These are phyloP conservation scores for Lochmaea crataegi DNA, from an alignment of 2,888 invertebrate genomes.

Conservation along the genomic window DNA sequence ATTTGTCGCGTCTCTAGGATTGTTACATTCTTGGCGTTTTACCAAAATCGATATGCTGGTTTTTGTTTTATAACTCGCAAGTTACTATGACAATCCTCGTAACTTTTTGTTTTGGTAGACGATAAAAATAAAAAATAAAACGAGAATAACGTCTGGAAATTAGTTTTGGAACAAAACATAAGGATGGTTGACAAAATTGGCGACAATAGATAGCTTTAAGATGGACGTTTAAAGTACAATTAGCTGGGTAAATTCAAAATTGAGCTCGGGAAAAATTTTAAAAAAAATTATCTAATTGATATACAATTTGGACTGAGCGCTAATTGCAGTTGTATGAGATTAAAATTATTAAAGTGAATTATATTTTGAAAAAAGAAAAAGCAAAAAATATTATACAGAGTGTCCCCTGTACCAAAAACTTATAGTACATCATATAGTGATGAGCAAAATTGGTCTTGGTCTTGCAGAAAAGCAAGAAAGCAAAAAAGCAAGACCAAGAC, in stretches of 20 bases:
- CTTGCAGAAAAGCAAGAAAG: too few species aligned
- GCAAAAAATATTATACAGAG: too few species aligned
- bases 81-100: slow-evolving; percentile 22
- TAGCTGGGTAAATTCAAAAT: neutral
- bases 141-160: slow-evolving; percentile 12
- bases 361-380: too few species aligned
- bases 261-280: neutral
- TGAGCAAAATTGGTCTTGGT: too few species aligned
- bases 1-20: neutral
- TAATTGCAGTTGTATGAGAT: too few species aligned
- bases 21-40: slow-evolving; percentile 31
- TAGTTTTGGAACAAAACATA: slow-evolving; percentile 23
- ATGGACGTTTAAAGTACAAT: neutral
- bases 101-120: slow-evolving; percentile 37
- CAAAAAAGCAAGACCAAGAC: too few species aligned
- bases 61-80: slow-evolving; percentile 31
- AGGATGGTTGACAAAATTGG: slow-evolving; percentile 7
- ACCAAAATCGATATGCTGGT: slow-evolving; percentile 35
- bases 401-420: too few species aligned
- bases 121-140: slow-evolving; percentile 30
- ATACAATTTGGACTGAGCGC: too few species aligned
- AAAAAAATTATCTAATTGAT: too few species aligned
- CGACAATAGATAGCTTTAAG: neutral
- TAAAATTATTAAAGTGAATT: too few species aligned
- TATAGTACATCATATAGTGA: too few species aligned